A percentile compares a stretch with the other conserved stretches of the same genome.
Evolutionary conservation across 2,888 invertebrate genomes (phyloP).

Genomic region (Miltochrista miniata): DNA sequence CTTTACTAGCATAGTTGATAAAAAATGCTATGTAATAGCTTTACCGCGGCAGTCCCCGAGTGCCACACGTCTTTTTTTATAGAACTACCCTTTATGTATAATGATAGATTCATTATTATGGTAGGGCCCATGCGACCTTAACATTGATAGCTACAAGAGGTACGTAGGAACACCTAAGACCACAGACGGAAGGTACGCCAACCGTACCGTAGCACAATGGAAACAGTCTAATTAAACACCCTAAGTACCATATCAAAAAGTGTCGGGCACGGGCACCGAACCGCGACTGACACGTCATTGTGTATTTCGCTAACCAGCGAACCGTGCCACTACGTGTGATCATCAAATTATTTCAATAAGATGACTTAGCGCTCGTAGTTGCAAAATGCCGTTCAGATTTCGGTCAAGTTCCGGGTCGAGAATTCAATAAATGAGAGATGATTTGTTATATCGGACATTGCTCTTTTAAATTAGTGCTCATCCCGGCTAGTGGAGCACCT

Average conservation of each 20-base stretch:
- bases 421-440: not conserved
- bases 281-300: conserved; percentile 68
- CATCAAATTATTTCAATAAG: conserved; percentile 30
- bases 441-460: not conserved
- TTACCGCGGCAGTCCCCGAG: no score
- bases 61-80: no score
- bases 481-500: no score
- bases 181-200: no score
- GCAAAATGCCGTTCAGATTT: conserved; percentile 4
- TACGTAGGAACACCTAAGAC: no score
- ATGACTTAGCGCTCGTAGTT: conserved; percentile 4
- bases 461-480: no score
- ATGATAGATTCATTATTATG: no score
- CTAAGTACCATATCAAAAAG: conserved; percentile 52
- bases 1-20: no score
- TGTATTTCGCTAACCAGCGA: conserved; percentile 49
- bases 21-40: no score
- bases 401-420: conserved; percentile 3
- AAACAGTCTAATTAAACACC: conserved; percentile 36
- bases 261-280: conserved; percentile 46
- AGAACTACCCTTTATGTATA: no score
- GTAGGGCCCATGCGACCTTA: no score
- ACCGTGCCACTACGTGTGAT: conserved; percentile 42
- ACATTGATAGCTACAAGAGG: no score
- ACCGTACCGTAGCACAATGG: conserved; percentile 35